These are phyloP conservation scores for Menidia menidia DNA, from an alignment of 2,797 vertebrate species.

Conservation along the genomic window DNA sequence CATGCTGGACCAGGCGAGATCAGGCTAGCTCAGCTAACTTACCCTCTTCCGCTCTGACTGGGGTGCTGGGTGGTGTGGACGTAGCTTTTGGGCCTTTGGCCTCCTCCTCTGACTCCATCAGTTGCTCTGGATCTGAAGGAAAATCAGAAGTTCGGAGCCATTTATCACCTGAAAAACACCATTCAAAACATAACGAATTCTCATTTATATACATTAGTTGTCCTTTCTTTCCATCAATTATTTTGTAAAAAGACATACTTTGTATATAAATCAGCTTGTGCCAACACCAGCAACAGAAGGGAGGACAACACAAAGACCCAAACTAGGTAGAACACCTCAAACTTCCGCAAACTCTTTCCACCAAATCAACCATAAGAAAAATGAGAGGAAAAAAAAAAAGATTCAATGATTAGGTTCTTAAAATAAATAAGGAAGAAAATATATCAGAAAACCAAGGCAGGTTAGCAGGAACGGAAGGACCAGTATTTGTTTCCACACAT, in stretches of 20 bases:
- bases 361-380: conserved; percentile 25
- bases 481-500: conserved; percentile 42
- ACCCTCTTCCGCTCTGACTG: conserved; percentile 93
- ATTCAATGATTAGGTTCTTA: conserved; percentile 28
- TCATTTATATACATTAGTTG: neutral
- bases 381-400: conserved; percentile 8
- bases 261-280: neutral
- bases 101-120: conserved; percentile 77
- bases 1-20: conserved; percentile 63
- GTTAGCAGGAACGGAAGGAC: conserved; percentile 62
- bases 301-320: conserved; percentile 36
- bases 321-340: conserved; percentile 44
- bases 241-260: neutral
- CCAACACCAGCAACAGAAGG: conserved; percentile 24
- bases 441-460: conserved; percentile 50
- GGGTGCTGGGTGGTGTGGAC: conserved; percentile 91
- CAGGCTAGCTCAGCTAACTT: conserved; percentile 62
- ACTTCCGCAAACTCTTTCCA: conserved; percentile 19
- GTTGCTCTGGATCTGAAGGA: conserved; percentile 72
- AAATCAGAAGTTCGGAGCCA: neutral
- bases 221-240: neutral
- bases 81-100: conserved; percentile 83
- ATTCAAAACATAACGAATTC: neutral
- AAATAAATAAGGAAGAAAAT: conserved; percentile 39
- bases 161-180: neutral